Conservation (phyloP, 2,113 vertebrate genomes). For the Equus quagga region DNA sequence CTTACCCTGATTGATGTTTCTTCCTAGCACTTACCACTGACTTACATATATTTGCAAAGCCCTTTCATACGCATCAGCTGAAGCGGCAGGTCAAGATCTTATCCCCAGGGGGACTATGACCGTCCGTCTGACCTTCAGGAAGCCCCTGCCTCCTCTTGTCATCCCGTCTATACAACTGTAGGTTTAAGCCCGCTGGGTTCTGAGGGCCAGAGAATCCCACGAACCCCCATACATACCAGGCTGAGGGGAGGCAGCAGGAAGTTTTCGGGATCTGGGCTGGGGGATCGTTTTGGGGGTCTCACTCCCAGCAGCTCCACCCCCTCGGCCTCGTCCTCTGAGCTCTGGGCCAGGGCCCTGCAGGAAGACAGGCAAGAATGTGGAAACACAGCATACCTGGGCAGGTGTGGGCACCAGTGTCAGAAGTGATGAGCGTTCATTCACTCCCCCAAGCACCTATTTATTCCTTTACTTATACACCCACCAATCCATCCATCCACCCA, state of each 20-base stretch:
- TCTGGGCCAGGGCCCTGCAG: constrained; percentile 73
- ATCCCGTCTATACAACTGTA: not conserved
- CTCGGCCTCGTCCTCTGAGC: constrained; percentile 65
- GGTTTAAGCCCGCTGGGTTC: not conserved
- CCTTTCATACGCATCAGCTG: not conserved
- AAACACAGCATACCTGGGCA: not conserved
- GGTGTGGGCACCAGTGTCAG: not conserved
- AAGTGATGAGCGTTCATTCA: not conserved
- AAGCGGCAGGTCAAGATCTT: not conserved
- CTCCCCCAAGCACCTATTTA: not conserved
- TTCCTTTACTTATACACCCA: not conserved
- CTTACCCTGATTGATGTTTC: not conserved
- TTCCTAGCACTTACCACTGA: not conserved
- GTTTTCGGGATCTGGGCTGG: constrained; percentile 47
- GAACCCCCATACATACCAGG: constrained; percentile 73
- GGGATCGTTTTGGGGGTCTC: constrained; percentile 73
- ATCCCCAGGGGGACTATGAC: not conserved
- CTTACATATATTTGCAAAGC: not conserved
- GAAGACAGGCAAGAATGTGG: constrained; percentile 29
- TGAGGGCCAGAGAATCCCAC: not conserved
- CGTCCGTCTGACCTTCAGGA: not conserved
- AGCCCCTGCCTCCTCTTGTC: not conserved
- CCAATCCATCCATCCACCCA: not conserved
- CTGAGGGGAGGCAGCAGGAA: constrained; percentile 79
- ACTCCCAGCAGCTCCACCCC: constrained; percentile 71